phyloP scores from a whole-genome alignment of 2,113 vertebrate genomes.

The Cariama cristata region DNA sequence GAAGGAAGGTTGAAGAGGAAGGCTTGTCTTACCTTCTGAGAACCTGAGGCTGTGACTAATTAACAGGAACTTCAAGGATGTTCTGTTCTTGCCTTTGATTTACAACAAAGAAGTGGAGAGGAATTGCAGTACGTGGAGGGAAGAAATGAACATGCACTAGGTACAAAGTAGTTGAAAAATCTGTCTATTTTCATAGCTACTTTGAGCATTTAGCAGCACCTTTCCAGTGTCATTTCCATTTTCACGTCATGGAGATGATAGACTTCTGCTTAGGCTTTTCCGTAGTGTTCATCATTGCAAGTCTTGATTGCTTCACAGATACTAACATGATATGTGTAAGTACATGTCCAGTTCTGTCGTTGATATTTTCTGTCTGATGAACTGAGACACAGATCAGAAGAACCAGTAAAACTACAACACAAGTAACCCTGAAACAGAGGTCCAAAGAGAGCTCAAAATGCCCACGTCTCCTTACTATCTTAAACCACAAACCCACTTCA shows the following conservation, averaged over 20 bases:
- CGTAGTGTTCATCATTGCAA: background rate
- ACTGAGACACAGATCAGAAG: background rate
- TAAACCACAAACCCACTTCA: background rate
- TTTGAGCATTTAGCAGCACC: background rate
- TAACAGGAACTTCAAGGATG: background rate
- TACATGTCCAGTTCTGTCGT: background rate
- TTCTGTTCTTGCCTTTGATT: background rate
- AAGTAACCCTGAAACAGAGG: background rate
- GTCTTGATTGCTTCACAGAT: background rate
- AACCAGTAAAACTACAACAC: background rate
- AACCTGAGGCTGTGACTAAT: background rate
- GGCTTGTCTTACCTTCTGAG: background rate
- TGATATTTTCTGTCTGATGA: background rate
- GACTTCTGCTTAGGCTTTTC: background rate
- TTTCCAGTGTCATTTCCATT: background rate
- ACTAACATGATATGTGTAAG: background rate
- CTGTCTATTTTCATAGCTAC: background rate
- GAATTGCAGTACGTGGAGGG: background rate
- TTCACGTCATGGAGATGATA: background rate
- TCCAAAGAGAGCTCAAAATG: background rate
- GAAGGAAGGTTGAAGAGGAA: background rate
- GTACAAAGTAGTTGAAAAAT: background rate
- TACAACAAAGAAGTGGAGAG: background rate
- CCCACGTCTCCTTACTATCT: fast-evolving
- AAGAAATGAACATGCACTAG: background rate